Evolutionary conservation across 2,888 invertebrate species (phyloP).

Genomic region (Drosophila picticornis): DNA sequence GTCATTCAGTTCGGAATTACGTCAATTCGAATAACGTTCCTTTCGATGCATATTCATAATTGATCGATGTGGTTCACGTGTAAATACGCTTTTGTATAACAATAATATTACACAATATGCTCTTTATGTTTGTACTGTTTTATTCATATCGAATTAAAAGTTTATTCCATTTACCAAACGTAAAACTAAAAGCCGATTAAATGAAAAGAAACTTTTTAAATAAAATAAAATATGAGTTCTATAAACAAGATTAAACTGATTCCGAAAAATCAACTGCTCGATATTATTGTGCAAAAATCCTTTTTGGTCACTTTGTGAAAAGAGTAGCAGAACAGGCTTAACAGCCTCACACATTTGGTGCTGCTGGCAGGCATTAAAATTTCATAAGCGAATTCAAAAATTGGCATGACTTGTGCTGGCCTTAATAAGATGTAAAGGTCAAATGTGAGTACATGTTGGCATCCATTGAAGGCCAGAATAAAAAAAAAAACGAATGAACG

Average conservation of each 20-base stretch:
- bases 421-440: conserved; percentile 24
- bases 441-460: conserved; percentile 10
- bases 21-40: conserved; percentile 13
- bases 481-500: not conserved
- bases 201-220: not conserved
- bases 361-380: conserved; percentile 12
- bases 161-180: not conserved
- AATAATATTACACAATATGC: too few species aligned
- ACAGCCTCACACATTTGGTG: not conserved
- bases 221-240: not conserved
- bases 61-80: not conserved
- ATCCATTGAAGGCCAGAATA: conserved; percentile 4
- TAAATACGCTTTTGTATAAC: not conserved
- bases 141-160: not conserved
- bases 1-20: conserved; percentile 18
- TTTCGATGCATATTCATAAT: not conserved
- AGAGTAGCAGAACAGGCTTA: not conserved
- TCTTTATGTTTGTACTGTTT: not conserved
- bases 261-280: not conserved
- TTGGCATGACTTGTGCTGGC: conserved; percentile 1
- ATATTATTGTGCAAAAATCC: too few species aligned
- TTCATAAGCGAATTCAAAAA: conserved; percentile 14
- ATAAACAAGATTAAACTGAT: not conserved
- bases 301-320: not conserved
- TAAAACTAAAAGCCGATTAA: not conserved